A percentile compares a stretch with the other conserved stretches of the same genome.
These are phyloP conservation scores for Entelurus aequoreus DNA, from an alignment of 2,113 vertebrate genomes.

Conservation along the genomic window DNA sequence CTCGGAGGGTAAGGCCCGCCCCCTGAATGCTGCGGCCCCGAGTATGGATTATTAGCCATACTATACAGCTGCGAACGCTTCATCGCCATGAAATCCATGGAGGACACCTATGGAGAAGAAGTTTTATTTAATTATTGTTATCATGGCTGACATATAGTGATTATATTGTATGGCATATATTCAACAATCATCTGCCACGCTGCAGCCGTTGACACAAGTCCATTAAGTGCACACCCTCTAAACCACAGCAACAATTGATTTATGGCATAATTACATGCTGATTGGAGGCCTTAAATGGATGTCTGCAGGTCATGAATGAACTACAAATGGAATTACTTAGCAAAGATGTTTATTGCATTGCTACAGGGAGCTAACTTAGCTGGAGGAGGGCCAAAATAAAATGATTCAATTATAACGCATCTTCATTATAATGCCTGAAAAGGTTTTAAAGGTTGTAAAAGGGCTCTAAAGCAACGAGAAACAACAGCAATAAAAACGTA, in stretches of 20 bases:
- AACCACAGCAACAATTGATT: slow-evolving; percentile 38
- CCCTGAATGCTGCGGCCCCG: slow-evolving; percentile 77
- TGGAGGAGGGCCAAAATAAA: slow-evolving; percentile 44
- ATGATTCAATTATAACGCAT: slow-evolving; percentile 56
- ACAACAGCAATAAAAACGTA: slow-evolving; percentile 48
- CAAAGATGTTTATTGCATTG: slow-evolving; percentile 48
- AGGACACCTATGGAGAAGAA: slow-evolving; percentile 76
- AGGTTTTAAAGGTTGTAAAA: slow-evolving; percentile 49
- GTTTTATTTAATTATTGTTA: neutral
- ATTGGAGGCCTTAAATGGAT: slow-evolving; percentile 49
- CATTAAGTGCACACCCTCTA: slow-evolving; percentile 37
- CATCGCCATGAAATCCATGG: slow-evolving; percentile 96
- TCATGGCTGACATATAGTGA: neutral
- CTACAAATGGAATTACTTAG: slow-evolving; percentile 45
- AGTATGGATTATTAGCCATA: slow-evolving; percentile 86
- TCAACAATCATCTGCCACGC: slow-evolving; percentile 27
- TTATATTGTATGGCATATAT: slow-evolving; percentile 8
- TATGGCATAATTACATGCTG: slow-evolving; percentile 34
- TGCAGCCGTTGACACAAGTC: slow-evolving; percentile 35
- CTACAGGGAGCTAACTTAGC: slow-evolving; percentile 34
- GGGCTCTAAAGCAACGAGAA: slow-evolving; percentile 47
- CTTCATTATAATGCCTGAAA: slow-evolving; percentile 49
- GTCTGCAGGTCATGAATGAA: slow-evolving; percentile 48
- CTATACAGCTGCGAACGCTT: slow-evolving; percentile 93
- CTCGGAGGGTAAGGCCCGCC: slow-evolving; percentile 83